Conservation (phyloP, 2,113 vertebrate species). For the Microtus montanus region DNA sequence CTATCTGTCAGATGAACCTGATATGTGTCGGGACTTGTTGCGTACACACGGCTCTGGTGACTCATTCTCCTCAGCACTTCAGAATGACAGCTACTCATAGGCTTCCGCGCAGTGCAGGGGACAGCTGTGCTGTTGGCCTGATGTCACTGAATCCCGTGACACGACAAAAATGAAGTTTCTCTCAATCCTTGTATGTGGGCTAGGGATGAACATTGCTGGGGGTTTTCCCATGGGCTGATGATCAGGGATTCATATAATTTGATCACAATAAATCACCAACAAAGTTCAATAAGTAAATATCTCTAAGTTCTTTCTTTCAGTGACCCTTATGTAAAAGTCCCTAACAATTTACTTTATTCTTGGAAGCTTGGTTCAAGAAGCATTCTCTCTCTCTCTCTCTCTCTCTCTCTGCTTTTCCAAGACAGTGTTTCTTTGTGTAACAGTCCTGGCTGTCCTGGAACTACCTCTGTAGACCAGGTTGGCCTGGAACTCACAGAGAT, state of each 20-base stretch:
- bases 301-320: background rate
- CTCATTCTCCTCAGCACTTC: background rate
- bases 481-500: too few relatives aligned
- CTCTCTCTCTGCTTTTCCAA: background rate
- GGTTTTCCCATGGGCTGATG: background rate
- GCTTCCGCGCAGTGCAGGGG: background rate
- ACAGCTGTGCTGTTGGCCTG: background rate
- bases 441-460: too few relatives aligned
- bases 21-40: background rate
- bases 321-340: background rate
- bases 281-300: background rate
- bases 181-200: background rate
- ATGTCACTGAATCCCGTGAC: background rate
- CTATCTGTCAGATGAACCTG: background rate
- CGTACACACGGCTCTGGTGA: background rate
- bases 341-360: background rate
- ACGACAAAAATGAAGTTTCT: background rate
- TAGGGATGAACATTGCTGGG: background rate
- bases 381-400: background rate
- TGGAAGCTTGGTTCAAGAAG: conserved; percentile 8
- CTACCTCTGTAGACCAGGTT: too few relatives aligned
- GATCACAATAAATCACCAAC: background rate
- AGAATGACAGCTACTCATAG: background rate
- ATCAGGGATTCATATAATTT: background rate
- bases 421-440: background rate